phyloP scores from a whole-genome alignment of 2,113 vertebrate genomes.

The Pitta sordida region DNA sequence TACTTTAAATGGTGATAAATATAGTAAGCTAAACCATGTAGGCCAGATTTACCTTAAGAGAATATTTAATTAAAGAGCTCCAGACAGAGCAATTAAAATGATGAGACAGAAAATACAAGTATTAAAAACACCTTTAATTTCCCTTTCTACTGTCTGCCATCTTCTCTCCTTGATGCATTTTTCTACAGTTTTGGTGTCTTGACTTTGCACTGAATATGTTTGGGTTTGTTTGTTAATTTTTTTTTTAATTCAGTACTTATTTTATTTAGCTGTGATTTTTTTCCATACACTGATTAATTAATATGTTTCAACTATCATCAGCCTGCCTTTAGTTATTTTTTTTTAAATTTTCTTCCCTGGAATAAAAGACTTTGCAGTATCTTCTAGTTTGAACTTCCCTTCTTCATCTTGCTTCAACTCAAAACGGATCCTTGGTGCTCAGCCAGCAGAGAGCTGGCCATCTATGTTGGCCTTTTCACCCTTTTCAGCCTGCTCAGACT shows the following conservation, averaged over 20 bases:
- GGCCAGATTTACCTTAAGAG: neutral
- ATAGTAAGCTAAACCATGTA: neutral
- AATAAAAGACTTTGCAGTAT: neutral
- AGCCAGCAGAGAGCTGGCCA: neutral
- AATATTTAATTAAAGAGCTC: neutral
- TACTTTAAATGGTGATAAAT: neutral
- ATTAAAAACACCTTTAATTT: neutral
- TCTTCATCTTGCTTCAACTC: neutral
- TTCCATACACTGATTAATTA: neutral
- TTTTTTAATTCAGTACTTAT: neutral
- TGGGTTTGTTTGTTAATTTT: neutral
- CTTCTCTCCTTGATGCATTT: neutral
- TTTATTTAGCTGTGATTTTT: neutral
- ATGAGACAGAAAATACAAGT: neutral
- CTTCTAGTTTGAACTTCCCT: neutral
- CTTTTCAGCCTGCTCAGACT: neutral
- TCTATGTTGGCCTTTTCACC: neutral
- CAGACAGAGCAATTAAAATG: neutral
- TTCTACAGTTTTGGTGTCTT: neutral
- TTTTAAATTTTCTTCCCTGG: neutral
- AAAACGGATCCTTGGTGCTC: neutral
- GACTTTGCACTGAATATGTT: neutral
- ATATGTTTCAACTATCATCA: neutral
- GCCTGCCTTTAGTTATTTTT: neutral
- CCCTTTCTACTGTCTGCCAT: neutral